Conservation (phyloP, 2,888 invertebrate species). For the Acrocyrtus sp. region DNA sequence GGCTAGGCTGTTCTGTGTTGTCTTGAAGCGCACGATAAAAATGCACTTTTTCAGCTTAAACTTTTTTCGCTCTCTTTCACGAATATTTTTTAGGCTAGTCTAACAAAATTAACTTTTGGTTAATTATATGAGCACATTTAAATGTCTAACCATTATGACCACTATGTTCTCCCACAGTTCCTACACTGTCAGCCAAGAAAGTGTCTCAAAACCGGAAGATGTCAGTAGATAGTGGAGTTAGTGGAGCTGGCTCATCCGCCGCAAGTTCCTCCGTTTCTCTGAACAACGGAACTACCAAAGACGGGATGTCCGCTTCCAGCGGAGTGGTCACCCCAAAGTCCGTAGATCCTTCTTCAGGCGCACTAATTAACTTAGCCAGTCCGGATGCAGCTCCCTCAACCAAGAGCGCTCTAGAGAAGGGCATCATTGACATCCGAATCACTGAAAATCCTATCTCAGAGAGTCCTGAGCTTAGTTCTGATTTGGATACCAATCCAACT, state of each 20-base stretch:
- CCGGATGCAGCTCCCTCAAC: constrained; percentile 26
- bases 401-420: constrained; percentile 57
- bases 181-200: constrained; percentile 61
- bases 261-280: constrained; percentile 58
- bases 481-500: constrained; percentile 41
- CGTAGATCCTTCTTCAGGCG: constrained; percentile 38
- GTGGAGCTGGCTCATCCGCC: constrained; percentile 62
- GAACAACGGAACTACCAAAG: constrained; percentile 49
- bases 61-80: too few relatives aligned
- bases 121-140: too few relatives aligned
- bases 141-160: too few relatives aligned
- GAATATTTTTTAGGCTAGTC: too few relatives aligned
- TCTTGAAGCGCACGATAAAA: too few relatives aligned
- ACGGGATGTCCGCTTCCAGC: constrained; percentile 50
- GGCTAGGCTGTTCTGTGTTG: too few relatives aligned
- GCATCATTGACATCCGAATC: constrained; percentile 61
- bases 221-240: constrained; percentile 63
- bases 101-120: too few relatives aligned
- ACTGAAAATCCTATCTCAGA: constrained; percentile 63
- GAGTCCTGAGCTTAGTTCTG: constrained; percentile 55
- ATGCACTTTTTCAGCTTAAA: too few relatives aligned
- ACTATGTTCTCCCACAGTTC: constrained; percentile 57
- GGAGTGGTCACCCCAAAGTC: constrained; percentile 60
- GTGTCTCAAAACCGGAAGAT: constrained; percentile 60
- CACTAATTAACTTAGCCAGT: constrained; percentile 57